These are phyloP conservation scores for Calyptomena viridis DNA, from an alignment of 2,113 vertebrate genomes.

Conservation along the genomic window DNA sequence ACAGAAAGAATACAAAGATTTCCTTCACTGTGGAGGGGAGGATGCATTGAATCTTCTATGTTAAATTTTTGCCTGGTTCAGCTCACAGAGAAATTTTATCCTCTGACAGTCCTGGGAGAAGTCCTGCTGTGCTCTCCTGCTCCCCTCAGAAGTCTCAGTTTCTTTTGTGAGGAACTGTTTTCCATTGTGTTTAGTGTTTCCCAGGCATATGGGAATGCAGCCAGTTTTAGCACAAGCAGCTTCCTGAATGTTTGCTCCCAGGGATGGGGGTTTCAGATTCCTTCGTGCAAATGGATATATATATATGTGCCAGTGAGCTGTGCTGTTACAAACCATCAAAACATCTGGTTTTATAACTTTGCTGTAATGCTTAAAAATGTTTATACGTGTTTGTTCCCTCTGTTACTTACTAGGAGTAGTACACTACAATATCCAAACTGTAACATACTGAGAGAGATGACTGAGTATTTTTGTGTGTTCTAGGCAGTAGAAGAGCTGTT, in stretches of 20 bases:
- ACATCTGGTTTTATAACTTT: background rate
- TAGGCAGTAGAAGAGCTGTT: slow-evolving; percentile 98
- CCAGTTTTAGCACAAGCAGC: background rate
- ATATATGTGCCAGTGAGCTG: background rate
- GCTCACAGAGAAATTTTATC: background rate
- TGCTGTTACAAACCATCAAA: background rate
- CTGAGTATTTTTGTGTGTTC: slow-evolving; percentile 2
- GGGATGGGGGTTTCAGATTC: background rate
- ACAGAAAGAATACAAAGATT: background rate
- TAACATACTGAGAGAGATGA: background rate
- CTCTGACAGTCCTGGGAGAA: background rate
- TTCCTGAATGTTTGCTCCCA: background rate
- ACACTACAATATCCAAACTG: background rate
- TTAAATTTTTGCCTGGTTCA: background rate
- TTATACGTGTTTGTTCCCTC: background rate
- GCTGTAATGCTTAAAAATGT: background rate
- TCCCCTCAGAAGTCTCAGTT: background rate
- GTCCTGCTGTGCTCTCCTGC: background rate
- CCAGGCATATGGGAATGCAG: background rate
- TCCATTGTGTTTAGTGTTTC: background rate
- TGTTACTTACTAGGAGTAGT: background rate
- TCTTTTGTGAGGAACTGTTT: background rate
- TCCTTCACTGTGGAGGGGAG: background rate
- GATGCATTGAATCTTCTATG: background rate
- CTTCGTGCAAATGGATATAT: too few relatives aligned